phyloP scores from a whole-genome alignment of 2,113 vertebrate genomes.

The Nansenia antarctica region DNA sequence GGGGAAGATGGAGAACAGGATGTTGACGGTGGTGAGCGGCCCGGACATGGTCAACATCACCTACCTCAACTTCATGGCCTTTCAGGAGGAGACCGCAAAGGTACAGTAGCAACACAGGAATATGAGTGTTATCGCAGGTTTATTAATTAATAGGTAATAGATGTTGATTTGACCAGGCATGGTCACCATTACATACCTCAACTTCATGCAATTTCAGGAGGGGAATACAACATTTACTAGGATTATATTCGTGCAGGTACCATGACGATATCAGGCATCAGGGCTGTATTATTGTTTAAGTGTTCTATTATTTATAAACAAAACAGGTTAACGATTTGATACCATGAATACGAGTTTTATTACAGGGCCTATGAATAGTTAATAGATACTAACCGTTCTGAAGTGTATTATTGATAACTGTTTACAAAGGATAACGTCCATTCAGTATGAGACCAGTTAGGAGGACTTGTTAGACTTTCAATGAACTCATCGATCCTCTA shows the following conservation, averaged over 20 bases:
- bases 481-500: neutral
- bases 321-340: neutral
- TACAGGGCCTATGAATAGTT: neutral
- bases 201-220: too few species aligned
- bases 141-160: too few species aligned
- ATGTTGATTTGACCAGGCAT: too few species aligned
- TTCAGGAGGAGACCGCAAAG: slow-evolving; percentile 95
- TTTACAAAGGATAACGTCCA: neutral
- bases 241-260: too few species aligned
- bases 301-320: neutral
- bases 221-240: too few species aligned
- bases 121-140: neutral
- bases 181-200: too few species aligned
- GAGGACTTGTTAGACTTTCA: neutral
- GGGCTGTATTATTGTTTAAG: too few species aligned
- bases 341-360: neutral
- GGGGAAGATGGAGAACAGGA: slow-evolving; percentile 88
- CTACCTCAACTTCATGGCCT: slow-evolving; percentile 93
- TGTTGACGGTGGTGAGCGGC: slow-evolving; percentile 93
- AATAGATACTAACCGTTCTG: neutral
- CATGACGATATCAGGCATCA: too few species aligned
- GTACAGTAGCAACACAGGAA: slow-evolving; percentile 60
- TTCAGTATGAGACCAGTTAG: neutral
- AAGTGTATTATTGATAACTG: too few species aligned
- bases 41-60: slow-evolving; percentile 94